phyloP scores from a whole-genome alignment of 2,113 vertebrate species.

The Manacus vitellinus region DNA sequence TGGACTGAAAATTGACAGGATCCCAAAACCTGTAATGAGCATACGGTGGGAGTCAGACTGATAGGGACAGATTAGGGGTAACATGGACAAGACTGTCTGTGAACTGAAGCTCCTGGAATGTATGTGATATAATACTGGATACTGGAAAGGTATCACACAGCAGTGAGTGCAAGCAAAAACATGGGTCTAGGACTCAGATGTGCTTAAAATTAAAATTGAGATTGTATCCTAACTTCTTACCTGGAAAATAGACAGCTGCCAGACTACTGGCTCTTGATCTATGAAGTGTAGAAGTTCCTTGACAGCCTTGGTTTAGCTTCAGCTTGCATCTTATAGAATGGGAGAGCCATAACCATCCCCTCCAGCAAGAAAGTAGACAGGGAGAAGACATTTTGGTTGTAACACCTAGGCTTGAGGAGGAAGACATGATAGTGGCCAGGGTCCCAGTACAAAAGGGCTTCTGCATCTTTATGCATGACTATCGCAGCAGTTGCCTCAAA shows the following conservation, averaged over 20 bases:
- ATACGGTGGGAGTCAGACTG: background rate
- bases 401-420: background rate
- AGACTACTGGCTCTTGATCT: background rate
- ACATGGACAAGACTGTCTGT: background rate
- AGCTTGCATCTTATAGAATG: background rate
- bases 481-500: background rate
- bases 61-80: background rate
- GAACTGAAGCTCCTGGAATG: background rate
- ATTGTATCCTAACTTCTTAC: background rate
- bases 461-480: background rate
- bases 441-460: background rate
- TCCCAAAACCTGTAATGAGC: background rate
- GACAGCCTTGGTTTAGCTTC: background rate
- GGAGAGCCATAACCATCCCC: background rate
- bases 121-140: background rate
- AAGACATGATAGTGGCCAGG: background rate
- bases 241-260: background rate
- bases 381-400: background rate
- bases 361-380: background rate
- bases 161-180: accelerated
- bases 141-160: background rate
- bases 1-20: background rate
- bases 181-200: background rate
- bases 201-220: background rate
- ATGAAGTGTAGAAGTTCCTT: background rate